These are phyloP conservation scores for Clarias pachynema DNA, from an alignment of 2,797 vertebrate species.

Conservation along the genomic window DNA sequence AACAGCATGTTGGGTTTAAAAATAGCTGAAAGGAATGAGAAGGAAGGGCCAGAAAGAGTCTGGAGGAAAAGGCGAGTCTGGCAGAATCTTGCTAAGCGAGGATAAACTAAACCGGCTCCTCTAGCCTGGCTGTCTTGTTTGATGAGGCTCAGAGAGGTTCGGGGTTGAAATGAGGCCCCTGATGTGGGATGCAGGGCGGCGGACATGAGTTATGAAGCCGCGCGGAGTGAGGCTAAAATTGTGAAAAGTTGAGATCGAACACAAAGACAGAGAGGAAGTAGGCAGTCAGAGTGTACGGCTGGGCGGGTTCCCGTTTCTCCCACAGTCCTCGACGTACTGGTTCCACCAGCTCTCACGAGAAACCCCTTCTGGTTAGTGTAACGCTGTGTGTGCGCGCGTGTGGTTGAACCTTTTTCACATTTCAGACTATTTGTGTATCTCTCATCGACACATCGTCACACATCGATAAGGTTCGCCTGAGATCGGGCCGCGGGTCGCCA, in stretches of 20 bases:
- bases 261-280: constrained; percentile 25
- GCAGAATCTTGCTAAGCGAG: constrained; percentile 40
- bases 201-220: constrained; percentile 40
- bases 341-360: constrained; percentile 12
- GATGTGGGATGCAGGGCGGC: constrained; percentile 43
- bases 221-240: constrained; percentile 49
- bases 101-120: constrained; percentile 49
- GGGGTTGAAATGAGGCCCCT: constrained; percentile 47
- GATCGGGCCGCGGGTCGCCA: constrained; percentile 24
- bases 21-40: constrained; percentile 60
- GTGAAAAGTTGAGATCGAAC: constrained; percentile 23
- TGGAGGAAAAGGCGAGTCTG: constrained; percentile 47
- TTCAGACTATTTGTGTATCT: constrained; percentile 58
- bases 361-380: constrained; percentile 10
- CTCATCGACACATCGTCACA: constrained; percentile 42
- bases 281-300: constrained; percentile 20
- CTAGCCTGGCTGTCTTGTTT: constrained; percentile 52
- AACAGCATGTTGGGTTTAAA: constrained; percentile 58
- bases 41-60: constrained; percentile 48
- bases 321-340: constrained; percentile 24
- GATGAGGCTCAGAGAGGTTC: constrained; percentile 52
- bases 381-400: constrained; percentile 8
- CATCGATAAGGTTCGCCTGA: background rate
- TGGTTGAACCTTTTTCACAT: constrained; percentile 35
- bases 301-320: constrained; percentile 27